phyloP scores from a whole-genome alignment of 2,888 invertebrate genomes.

The Hanleya hanleyi region DNA sequence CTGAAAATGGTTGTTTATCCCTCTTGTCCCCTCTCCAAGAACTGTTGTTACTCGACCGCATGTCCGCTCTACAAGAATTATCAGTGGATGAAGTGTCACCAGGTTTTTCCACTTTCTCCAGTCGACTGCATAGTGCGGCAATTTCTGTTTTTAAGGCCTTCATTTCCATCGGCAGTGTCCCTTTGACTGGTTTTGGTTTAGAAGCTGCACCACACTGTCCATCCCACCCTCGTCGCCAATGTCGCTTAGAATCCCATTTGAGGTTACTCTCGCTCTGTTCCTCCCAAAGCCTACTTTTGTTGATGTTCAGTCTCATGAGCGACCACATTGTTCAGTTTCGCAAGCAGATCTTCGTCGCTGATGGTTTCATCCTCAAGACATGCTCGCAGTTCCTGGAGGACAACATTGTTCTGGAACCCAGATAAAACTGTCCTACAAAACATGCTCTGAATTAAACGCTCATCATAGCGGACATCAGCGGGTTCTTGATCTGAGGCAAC shows the following conservation, averaged over 20 bases:
- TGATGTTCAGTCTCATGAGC: background rate
- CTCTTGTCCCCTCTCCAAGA: background rate
- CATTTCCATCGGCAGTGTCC: background rate
- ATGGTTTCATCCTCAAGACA: background rate
- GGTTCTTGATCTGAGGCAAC: background rate
- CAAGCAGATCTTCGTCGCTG: background rate
- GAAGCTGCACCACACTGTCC: no score
- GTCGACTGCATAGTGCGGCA: background rate
- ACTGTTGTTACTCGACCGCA: background rate
- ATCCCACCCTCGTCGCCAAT: no score
- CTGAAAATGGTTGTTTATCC: background rate
- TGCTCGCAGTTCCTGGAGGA: background rate
- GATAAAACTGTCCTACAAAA: background rate
- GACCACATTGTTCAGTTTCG: background rate
- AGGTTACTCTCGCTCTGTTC: no score
- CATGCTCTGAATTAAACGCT: background rate
- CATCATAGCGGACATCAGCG: background rate
- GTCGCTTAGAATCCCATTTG: no score
- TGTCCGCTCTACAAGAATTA: no score
- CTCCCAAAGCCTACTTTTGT: background rate
- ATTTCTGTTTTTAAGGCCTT: background rate
- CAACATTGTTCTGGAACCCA: background rate
- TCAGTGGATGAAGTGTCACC: no score
- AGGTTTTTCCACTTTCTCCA: background rate
- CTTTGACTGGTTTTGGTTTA: no score